Evolutionary conservation across 2,888 invertebrate species (phyloP).

Genomic region (Yponomeuta malinellus): DNA sequence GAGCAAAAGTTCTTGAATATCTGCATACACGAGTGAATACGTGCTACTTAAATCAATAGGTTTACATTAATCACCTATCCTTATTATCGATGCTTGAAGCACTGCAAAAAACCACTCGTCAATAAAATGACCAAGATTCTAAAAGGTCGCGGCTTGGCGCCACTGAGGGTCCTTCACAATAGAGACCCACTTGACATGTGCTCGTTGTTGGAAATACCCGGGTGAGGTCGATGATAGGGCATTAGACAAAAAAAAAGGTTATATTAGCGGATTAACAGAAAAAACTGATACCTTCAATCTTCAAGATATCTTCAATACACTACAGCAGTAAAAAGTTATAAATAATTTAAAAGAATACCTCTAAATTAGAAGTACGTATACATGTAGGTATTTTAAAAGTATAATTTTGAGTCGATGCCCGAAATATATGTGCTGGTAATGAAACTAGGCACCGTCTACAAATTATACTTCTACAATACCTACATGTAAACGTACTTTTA

Average conservation of each 20-base stretch:
- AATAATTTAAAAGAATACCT: too few relatives aligned
- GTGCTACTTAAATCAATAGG: background rate
- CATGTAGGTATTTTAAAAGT: too few relatives aligned
- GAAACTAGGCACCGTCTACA: too few relatives aligned
- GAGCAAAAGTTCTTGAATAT: too few relatives aligned
- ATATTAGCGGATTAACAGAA: background rate
- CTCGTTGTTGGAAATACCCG: background rate
- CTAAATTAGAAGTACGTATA: too few relatives aligned
- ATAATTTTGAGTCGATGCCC: too few relatives aligned
- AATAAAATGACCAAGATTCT: constrained; percentile 13
- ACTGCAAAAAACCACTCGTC: background rate
- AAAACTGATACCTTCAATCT: too few relatives aligned
- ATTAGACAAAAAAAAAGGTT: background rate
- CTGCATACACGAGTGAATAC: background rate
- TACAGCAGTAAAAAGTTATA: too few relatives aligned
- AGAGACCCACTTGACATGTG: constrained; percentile 29
- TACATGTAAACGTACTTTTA: too few relatives aligned
- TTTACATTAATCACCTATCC: background rate
- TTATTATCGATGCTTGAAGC: background rate
- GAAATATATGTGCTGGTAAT: too few relatives aligned
- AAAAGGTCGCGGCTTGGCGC: constrained; percentile 46
- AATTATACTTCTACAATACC: too few relatives aligned
- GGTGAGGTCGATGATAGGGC: background rate
- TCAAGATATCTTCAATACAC: too few relatives aligned
- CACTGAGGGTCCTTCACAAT: constrained; percentile 52